Evolutionary conservation across 2,888 invertebrate genomes (phyloP).

Genomic region (Crematogaster levior): DNA sequence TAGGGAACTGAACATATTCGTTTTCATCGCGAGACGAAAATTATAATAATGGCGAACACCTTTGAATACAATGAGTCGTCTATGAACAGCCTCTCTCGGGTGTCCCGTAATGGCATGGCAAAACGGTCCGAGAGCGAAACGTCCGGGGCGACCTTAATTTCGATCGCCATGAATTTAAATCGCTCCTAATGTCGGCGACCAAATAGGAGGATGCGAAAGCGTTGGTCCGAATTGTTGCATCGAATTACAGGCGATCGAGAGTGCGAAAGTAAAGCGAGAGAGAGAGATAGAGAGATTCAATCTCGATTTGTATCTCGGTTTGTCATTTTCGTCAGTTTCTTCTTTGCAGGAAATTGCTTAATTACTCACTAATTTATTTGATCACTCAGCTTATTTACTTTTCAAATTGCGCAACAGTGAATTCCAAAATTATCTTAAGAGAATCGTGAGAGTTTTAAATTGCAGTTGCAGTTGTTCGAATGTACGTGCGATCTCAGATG

Average conservation of each 20-base stretch:
- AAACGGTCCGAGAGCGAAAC: conserved; percentile 46
- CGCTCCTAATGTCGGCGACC: conserved; percentile 39
- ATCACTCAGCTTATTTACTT: background rate
- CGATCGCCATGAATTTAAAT: conserved; percentile 62
- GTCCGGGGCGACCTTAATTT: conserved; percentile 54
- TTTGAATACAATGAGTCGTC: conserved; percentile 58
- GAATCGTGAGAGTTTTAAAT: background rate
- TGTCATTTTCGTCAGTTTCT: background rate
- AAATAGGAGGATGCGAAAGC: conserved; percentile 45
- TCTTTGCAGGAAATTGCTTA: background rate
- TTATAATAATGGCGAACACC: conserved; percentile 53
- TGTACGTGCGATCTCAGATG: background rate
- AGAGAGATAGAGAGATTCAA: background rate
- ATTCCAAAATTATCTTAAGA: background rate
- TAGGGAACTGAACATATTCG: background rate
- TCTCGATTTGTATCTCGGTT: background rate
- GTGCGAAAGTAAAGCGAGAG: background rate
- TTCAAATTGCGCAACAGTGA: background rate
- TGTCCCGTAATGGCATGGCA: conserved; percentile 46
- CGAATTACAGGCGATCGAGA: conserved; percentile 36
- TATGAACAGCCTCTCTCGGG: conserved; percentile 44
- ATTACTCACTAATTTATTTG: background rate
- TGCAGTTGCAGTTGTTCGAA: background rate
- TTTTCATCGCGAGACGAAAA: conserved; percentile 55
- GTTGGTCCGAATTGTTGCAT: conserved; percentile 44